Evolutionary conservation across 2,888 invertebrate species (phyloP).

Genomic region (Stenchaetothrips biformis): DNA sequence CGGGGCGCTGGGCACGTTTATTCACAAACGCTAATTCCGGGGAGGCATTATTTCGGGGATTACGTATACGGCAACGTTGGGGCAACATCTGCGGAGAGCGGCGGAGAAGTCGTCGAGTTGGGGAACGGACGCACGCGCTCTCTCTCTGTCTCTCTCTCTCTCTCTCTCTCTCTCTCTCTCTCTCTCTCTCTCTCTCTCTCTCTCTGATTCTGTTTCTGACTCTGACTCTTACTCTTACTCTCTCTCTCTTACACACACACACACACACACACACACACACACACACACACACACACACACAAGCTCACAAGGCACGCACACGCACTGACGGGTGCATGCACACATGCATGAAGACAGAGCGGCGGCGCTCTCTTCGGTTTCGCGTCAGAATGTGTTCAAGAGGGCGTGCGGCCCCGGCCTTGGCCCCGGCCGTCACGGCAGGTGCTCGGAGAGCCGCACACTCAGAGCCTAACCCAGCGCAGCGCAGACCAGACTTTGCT

Average conservation of each 20-base stretch:
- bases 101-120: background rate
- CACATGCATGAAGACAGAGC: background rate
- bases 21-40: conserved; percentile 19
- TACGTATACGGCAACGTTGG: background rate
- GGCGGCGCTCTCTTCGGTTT: background rate
- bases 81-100: background rate
- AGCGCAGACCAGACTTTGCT: background rate
- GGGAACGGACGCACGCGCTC: no score
- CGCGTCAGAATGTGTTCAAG: background rate
- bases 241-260: no score
- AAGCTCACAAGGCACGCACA: background rate
- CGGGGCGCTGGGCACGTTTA: background rate
- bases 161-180: background rate
- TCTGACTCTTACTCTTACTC: background rate
- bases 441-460: background rate
- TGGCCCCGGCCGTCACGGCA: background rate
- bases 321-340: background rate
- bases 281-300: background rate
- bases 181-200: conserved; percentile 25
- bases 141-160: conserved; percentile 30
- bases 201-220: background rate
- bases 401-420: background rate
- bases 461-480: background rate
- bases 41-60: conserved; percentile 10
- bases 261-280: background rate